These are phyloP conservation scores for Dicycla oo DNA, from an alignment of 2,888 invertebrate species.

Conservation along the genomic window DNA sequence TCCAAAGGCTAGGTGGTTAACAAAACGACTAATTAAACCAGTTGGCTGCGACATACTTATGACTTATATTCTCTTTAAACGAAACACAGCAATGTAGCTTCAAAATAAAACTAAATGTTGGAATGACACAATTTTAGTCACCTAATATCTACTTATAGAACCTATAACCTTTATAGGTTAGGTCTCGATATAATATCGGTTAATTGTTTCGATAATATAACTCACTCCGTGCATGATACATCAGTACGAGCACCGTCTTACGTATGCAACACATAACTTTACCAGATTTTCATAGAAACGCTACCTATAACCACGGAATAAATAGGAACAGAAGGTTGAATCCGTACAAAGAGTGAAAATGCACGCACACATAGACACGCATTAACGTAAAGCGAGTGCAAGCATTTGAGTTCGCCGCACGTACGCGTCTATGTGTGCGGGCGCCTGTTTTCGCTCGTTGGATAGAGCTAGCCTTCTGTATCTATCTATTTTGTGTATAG, in stretches of 20 bases:
- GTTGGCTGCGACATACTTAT: too few species aligned
- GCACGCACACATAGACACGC: neutral
- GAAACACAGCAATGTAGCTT: neutral
- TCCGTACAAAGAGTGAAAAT: neutral
- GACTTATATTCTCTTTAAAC: neutral
- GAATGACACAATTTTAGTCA: neutral
- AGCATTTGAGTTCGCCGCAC: too few species aligned
- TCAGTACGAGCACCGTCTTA: constrained; percentile 21
- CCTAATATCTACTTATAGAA: neutral
- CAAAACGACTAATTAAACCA: too few species aligned
- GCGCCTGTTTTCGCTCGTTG: neutral
- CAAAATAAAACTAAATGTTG: neutral
- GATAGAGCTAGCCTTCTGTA: constrained; percentile 5
- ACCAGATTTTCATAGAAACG: constrained; percentile 33
- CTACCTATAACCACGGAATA: neutral
- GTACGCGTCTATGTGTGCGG: neutral
- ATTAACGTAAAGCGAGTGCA: too few species aligned
- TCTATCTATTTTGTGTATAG: neutral
- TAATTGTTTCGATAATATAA: neutral
- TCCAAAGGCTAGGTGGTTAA: too few species aligned
- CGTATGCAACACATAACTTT: constrained; percentile 38
- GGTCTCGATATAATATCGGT: neutral
- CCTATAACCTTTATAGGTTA: too few species aligned
- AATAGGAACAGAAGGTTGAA: neutral
- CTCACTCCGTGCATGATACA: constrained; percentile 9